These are phyloP conservation scores for Cnemophilus loriae DNA, from an alignment of 2,113 vertebrate genomes.

Conservation along the genomic window DNA sequence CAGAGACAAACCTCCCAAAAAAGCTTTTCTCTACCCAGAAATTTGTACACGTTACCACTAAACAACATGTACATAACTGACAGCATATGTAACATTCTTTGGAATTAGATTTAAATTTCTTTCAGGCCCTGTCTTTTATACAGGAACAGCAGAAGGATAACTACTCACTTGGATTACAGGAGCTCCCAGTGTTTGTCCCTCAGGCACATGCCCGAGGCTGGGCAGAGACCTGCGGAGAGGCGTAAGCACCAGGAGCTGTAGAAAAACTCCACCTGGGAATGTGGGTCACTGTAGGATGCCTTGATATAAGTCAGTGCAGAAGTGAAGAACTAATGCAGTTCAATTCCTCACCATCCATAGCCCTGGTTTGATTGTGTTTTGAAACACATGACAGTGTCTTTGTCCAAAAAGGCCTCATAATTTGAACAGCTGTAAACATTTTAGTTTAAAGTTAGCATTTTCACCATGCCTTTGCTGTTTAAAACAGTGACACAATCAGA, in stretches of 20 bases:
- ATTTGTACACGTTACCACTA: rapidly evolving
- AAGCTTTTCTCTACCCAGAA: neutral
- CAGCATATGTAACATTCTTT: neutral
- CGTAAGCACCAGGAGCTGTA: neutral
- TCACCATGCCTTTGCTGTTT: neutral
- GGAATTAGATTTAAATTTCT: neutral
- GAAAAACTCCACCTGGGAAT: neutral
- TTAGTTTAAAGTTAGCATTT: neutral
- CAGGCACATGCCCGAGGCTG: rapidly evolving
- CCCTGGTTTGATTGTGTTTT: neutral
- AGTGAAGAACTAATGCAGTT: neutral
- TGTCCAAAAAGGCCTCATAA: slow-evolving; percentile 2
- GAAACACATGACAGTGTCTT: neutral
- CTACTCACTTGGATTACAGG: neutral
- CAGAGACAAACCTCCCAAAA: neutral
- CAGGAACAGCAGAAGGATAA: neutral
- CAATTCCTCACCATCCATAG: neutral
- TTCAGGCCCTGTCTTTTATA: neutral
- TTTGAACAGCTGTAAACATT: slow-evolving; percentile 15
- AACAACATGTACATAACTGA: neutral
- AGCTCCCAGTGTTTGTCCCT: neutral
- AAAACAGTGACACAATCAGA: neutral
- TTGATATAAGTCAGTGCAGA: neutral
- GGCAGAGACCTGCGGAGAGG: neutral
- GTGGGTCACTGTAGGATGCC: neutral